Evolutionary conservation across 2,797 vertebrate genomes (phyloP).

Genomic region (Melanogrammus aeglefinus): DNA sequence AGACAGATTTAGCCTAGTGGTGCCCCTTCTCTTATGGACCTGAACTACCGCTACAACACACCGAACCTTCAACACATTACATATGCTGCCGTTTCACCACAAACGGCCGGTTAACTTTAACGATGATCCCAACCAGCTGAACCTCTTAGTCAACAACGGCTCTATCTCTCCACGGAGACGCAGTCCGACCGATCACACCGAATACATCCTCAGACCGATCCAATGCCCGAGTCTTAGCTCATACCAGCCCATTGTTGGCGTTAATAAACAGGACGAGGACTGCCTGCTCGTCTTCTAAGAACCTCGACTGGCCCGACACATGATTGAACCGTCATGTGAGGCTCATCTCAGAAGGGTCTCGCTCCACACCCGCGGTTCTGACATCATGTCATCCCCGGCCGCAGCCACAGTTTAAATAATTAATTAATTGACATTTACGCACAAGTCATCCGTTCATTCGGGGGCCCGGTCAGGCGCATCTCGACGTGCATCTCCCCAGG

Average conservation of each 20-base stretch:
- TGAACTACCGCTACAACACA: neutral
- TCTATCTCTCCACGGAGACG: neutral
- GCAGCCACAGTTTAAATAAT: neutral
- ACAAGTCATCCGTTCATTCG: slow-evolving; percentile 31
- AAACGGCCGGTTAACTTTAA: neutral
- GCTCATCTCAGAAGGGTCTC: no score
- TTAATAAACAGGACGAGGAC: no score
- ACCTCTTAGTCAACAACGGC: neutral
- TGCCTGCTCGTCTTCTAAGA: no score
- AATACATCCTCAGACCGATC: neutral
- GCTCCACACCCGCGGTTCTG: neutral
- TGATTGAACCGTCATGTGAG: no score
- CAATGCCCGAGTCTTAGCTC: no score
- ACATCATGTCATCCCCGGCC: neutral
- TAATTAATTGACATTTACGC: slow-evolving; percentile 32
- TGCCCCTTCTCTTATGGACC: neutral
- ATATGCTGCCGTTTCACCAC: neutral
- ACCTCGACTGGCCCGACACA: no score
- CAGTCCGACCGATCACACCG: neutral
- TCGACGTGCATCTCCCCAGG: slow-evolving; percentile 11
- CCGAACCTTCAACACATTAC: neutral
- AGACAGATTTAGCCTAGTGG: neutral
- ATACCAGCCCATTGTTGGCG: no score
- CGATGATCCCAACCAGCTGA: neutral
- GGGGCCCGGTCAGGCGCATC: slow-evolving; percentile 45